Percentiles rank a stretch among this genome's conserved stretches.
phyloP scores from a whole-genome alignment of 2,888 invertebrate genomes.

The Smittia sp. region DNA sequence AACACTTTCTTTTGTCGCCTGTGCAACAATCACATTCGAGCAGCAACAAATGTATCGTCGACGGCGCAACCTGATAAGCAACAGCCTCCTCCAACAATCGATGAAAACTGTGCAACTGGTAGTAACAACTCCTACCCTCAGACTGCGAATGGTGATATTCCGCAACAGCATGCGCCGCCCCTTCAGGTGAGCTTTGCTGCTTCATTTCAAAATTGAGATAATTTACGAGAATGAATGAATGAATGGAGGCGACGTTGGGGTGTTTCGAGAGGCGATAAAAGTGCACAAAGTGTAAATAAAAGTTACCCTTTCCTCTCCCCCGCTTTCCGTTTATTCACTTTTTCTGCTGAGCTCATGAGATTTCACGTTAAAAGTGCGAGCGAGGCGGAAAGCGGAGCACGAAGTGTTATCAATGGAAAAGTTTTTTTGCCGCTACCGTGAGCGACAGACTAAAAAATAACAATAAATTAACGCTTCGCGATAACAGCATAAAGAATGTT shows the following conservation, averaged over 20 bases:
- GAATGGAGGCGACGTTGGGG: not conserved
- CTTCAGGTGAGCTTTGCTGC: constrained; percentile 54
- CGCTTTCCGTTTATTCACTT: not conserved
- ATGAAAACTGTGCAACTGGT: constrained; percentile 35
- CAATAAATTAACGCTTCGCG: constrained; percentile 29
- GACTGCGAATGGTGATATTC: constrained; percentile 62
- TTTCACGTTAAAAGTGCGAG: constrained; percentile 14
- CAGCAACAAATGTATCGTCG: constrained; percentile 17
- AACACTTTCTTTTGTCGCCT: not conserved
- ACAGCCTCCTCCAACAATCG: constrained; percentile 20
- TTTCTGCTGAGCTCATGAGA: not conserved
- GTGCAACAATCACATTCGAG: not conserved
- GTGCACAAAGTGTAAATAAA: constrained; percentile 11
- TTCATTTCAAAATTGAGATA: not conserved
- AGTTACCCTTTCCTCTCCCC: not conserved
- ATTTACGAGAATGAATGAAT: constrained; percentile 13
- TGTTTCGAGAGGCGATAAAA: not conserved
- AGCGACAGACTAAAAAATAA: constrained; percentile 1
- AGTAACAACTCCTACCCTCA: constrained; percentile 34
- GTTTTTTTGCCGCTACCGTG: not conserved
- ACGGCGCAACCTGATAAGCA: constrained; percentile 27
- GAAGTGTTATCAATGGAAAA: not conserved
- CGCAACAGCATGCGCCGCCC: constrained; percentile 58
- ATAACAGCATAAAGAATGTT: not conserved
- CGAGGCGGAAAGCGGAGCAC: not conserved